Evolutionary conservation across 2,888 invertebrate genomes (phyloP), one percentile per base, ranked within the genome.

Genomic region (Dynastes hyllus): DNA sequence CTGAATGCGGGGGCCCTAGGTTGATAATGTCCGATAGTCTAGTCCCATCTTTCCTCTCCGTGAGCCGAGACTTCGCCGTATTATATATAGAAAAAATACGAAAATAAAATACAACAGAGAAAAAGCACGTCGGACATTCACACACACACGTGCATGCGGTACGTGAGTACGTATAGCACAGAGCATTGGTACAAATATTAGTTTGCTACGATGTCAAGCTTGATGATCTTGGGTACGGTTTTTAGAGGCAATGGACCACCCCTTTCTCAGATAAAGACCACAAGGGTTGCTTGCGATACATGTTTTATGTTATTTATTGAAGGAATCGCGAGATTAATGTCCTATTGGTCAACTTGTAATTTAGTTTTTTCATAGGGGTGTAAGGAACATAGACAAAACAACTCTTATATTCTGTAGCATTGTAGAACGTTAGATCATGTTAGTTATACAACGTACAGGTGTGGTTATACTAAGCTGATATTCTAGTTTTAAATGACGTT

Each of bases 1-100:
- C 92, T 92, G 92, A 92, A 93, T 92, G 92, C 91, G 92, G 90
- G 88, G 90, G 90, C 80, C 77, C 86, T 83, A 82, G 84, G 83
- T 83, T 83, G 90, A 90, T 90, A 90, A 89, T 88, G 88, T 86
- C 87, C 87, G 87, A 88, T 88, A 89, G 89, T 88, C 89, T 89
- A 88, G 89, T 86, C 87, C 86, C 78, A 75, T 61, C 73, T 75
- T 55, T 55, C 53, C 50, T 75, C 69, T 51, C 51, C 22, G 51
- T 50, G 69, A 69, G 51, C 51, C 27, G 29, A 51, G 69, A 51
- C 22, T 51, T 69, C 69, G 69, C 27, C 51, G 69, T 51, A 69
- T 69, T 69, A 69, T 51, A 69, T 69, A 51, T 69, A 29, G 69
- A 69, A 69, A 69, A 69, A 69, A 69, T 69, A 50, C 27, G 50